A percentile compares a stretch with the other conserved stretches of the same genome.
These are phyloP conservation scores for Aurelia coerulea DNA, from an alignment of 30 jellyfish, hydroid and myxozoan genomes.

Conservation along the genomic window DNA sequence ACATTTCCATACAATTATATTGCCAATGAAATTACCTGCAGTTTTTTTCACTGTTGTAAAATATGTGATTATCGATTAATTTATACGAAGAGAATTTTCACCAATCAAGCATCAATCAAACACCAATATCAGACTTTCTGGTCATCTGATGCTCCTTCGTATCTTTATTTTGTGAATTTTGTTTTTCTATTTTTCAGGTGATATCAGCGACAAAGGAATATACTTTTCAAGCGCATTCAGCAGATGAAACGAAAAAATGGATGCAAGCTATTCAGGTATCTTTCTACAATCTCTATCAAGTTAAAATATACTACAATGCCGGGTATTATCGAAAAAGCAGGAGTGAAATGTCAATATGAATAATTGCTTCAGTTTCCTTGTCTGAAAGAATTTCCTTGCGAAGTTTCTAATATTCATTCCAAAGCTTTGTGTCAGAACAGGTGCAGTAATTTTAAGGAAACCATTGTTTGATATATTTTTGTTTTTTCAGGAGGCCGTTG, in stretches of 20 bases:
- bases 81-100: too few relatives aligned
- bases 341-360: too few relatives aligned
- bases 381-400: too few relatives aligned
- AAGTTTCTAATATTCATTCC: too few relatives aligned
- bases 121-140: background rate
- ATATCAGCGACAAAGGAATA: conserved; percentile 83
- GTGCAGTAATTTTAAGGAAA: background rate
- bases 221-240: conserved; percentile 86
- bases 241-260: conserved; percentile 87
- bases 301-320: background rate
- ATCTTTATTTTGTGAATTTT: background rate
- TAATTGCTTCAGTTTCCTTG: too few relatives aligned
- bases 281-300: background rate
- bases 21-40: too few relatives aligned
- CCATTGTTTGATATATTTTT: background rate
- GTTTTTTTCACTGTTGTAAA: too few relatives aligned
- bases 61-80: too few relatives aligned
- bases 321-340: too few relatives aligned
- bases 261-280: conserved; percentile 94
- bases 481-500: background rate
- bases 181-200: conserved; percentile 47
- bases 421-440: too few relatives aligned
- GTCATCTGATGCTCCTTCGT: background rate
- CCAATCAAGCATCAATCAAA: background rate
- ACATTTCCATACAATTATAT: too few relatives aligned